These are phyloP conservation scores for Acanthopleura granulata DNA, from an alignment of 2,888 invertebrate genomes.

Conservation along the genomic window DNA sequence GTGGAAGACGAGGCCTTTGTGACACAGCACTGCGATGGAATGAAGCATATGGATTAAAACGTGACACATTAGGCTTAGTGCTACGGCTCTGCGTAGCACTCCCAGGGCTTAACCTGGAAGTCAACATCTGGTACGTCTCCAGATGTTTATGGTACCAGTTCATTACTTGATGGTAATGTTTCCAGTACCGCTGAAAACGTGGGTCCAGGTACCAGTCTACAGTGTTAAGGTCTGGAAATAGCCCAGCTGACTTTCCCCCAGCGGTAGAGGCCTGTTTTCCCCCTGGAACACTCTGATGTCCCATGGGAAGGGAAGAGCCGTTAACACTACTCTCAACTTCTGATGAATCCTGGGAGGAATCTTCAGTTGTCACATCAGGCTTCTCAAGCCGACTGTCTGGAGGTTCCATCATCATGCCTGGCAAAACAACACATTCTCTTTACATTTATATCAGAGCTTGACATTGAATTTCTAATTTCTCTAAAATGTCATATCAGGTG, in stretches of 20 bases:
- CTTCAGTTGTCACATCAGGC: neutral
- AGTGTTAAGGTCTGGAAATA: conserved; percentile 9
- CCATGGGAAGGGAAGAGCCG: too few relatives aligned
- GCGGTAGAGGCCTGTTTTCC: neutral
- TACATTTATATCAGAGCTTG: too few relatives aligned
- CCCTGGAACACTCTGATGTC: too few relatives aligned
- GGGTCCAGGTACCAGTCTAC: conserved; percentile 48
- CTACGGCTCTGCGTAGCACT: neutral
- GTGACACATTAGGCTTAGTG: neutral
- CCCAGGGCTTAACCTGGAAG: conserved; percentile 5
- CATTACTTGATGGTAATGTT: conserved; percentile 51
- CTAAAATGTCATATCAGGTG: too few relatives aligned
- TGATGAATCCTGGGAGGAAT: neutral
- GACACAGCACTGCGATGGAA: neutral
- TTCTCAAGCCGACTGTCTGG: neutral
- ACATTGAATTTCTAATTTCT: too few relatives aligned
- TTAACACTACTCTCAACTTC: neutral
- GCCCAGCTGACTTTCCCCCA: neutral
- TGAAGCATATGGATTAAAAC: conserved; percentile 3
- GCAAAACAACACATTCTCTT: too few relatives aligned
- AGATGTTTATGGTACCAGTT: conserved; percentile 54
- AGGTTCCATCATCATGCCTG: too few relatives aligned
- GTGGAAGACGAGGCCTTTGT: neutral
- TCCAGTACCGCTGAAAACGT: conserved; percentile 56
- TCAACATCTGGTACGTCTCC: conserved; percentile 32